Percentiles rank a stretch among this genome's conserved stretches.
phyloP scores from a whole-genome alignment of 2,888 invertebrate species.

The Conistra vaccinii region DNA sequence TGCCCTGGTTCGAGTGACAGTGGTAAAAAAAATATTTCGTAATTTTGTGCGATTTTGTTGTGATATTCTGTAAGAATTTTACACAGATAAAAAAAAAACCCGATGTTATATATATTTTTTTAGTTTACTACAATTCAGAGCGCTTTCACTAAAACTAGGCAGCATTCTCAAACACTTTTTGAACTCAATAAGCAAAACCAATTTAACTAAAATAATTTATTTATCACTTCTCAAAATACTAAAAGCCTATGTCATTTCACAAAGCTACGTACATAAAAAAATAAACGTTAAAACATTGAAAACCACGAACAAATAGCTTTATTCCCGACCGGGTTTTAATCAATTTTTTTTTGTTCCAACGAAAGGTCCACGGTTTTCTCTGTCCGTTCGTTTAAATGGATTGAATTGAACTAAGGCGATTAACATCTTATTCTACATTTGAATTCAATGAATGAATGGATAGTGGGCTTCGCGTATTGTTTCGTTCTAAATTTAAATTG shows the following conservation, averaged over 20 bases:
- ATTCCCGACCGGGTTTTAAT: slow-evolving; percentile 38
- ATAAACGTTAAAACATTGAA: slow-evolving; percentile 37
- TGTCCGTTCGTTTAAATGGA: slow-evolving; percentile 44
- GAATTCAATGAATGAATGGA: slow-evolving; percentile 50
- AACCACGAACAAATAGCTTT: slow-evolving; percentile 46
- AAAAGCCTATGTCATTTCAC: slow-evolving; percentile 27
- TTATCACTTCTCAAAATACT: slow-evolving; percentile 18
- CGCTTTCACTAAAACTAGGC: not conserved
- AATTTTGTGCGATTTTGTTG: too few relatives aligned
- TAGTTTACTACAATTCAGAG: not conserved
- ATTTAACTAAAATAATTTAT: not conserved
- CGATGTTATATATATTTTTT: not conserved
- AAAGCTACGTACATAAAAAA: slow-evolving; percentile 23
- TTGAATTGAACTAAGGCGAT: slow-evolving; percentile 56
- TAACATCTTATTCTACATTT: slow-evolving; percentile 60
- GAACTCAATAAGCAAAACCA: not conserved
- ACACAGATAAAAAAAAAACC: too few relatives aligned
- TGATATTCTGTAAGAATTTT: not conserved
- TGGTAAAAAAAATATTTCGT: too few relatives aligned
- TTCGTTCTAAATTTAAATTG: slow-evolving; percentile 54
- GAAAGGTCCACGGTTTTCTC: slow-evolving; percentile 22
- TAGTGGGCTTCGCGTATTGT: slow-evolving; percentile 37
- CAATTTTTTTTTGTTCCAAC: slow-evolving; percentile 37
- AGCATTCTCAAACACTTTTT: not conserved
- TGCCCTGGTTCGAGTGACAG: too few relatives aligned